Base-by-base conservation (phyloP, 2,888 invertebrate species). In the Carpatolechia fugitivella region DNA sequence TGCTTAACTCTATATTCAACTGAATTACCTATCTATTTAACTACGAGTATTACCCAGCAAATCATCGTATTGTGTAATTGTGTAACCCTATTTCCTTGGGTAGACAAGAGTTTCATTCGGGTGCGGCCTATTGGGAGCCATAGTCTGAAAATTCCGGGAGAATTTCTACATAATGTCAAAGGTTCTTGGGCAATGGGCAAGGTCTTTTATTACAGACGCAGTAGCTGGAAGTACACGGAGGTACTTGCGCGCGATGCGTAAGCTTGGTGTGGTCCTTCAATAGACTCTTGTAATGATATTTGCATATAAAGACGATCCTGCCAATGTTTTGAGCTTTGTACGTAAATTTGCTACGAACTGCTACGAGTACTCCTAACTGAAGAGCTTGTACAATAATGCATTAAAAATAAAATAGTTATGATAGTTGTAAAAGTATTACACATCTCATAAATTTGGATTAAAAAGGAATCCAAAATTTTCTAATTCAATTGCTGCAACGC, bases 201-300 rank as follows among this genome's bases (percentile, higher is more conserved):
- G 64, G 67, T 71, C 70, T 67, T 72, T 73, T 78, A 80, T 78
- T 76, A 78, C 60, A 65, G 65, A 63, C 67, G 68, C 69, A 66
- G 70, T 66, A 63, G 66, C 66, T 67, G 61, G 63, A 65, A 70
- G 66, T 65, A 46, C 20, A 24, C 24, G 29, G 35, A 50, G 7
- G 60, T 61, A 56, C 70, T 70, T 65, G 64, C 64, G 70, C 72
- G 74, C 73, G 70, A 77, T 80, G 71, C 71, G 66, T 72, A 64
- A 72, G 68, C 73, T 78, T 72, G 60, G 74, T 76, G 74, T 75
- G 78, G 80, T 80, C 79, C 78, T 80, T 81, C 78, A 76, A 80
- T 80, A 78, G 76, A 76, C 78, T 78, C 72, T 71, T 72, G 74
- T 76, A 84, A 82, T 82, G 83, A 78, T 80, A 85, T 84, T 85